These are phyloP conservation scores for Pegea sp. DNA, from an alignment of 23 tunicate genomes.

Conservation along the genomic window DNA sequence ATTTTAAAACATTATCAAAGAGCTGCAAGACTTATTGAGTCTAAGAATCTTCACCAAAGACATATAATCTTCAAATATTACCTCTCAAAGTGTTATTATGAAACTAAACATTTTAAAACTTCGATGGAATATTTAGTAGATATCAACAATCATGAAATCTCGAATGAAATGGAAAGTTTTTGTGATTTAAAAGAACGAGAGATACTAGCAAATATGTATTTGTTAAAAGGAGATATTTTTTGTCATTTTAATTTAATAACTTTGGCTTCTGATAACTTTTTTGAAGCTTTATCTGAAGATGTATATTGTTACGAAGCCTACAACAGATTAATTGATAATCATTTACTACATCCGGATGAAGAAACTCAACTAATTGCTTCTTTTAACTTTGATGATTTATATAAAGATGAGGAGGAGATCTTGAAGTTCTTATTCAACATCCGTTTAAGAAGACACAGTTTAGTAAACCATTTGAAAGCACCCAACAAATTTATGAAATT, in stretches of 20 bases:
- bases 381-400: constrained; percentile 24
- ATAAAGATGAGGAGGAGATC: constrained; percentile 35
- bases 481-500: constrained; percentile 25
- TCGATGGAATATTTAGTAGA: background rate
- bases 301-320: constrained; percentile 71
- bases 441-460: constrained; percentile 46
- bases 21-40: constrained; percentile 49
- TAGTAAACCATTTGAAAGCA: constrained; percentile 29
- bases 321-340: constrained; percentile 46
- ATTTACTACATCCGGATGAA: constrained; percentile 51
- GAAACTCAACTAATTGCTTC: constrained; percentile 54
- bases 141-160: background rate
- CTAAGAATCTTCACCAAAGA: constrained; percentile 24
- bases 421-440: constrained; percentile 28
- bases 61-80: constrained; percentile 36
- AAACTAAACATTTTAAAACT: background rate
- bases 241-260: constrained; percentile 53
- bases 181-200: constrained; percentile 9
- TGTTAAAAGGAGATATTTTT: constrained; percentile 64
- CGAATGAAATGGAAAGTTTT: background rate
- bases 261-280: constrained; percentile 54
- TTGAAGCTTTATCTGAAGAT: constrained; percentile 60
- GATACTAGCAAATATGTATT: constrained; percentile 22
- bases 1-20: constrained; percentile 46
- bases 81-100: background rate